Evolutionary conservation across 1,140 invertebrate genomes (phyloP).

Genomic region (Eubasilissa regina): DNA sequence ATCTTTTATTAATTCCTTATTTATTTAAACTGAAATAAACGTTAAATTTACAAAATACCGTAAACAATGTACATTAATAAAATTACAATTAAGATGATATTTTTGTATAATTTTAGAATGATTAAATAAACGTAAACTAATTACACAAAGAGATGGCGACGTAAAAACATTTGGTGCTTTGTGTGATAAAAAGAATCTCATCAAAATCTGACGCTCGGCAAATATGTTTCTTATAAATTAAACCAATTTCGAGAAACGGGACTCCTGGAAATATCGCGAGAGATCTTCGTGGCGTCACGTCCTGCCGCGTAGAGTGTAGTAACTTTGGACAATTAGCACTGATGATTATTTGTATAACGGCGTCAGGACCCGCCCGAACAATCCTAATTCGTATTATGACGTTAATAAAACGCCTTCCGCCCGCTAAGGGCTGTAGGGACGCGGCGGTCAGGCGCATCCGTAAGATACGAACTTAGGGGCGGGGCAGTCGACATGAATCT

Average conservation of each 20-base stretch:
- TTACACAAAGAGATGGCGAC: background rate
- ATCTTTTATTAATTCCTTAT: no score
- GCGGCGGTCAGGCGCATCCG: constrained; percentile 45
- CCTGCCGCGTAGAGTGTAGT: background rate
- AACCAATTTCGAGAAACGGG: constrained; percentile 21
- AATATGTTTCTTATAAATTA: constrained; percentile 32
- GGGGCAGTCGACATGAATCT: constrained; percentile 18
- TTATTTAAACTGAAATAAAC: no score
- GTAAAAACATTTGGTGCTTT: background rate
- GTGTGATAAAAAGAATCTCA: constrained; percentile 22
- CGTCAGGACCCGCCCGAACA: constrained; percentile 48
- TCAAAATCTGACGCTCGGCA: constrained; percentile 20
- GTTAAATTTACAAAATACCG: no score
- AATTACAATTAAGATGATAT: no score
- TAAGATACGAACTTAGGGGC: background rate
- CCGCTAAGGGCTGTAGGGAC: constrained; percentile 31
- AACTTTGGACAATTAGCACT: constrained; percentile 46
- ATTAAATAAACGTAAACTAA: no score
- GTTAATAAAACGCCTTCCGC: constrained; percentile 58
- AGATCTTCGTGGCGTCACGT: background rate
- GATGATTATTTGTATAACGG: constrained; percentile 54
- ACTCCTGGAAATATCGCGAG: constrained; percentile 8
- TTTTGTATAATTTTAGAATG: no score
- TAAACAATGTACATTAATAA: no score
- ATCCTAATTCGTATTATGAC: constrained; percentile 56